Evolutionary conservation across 2,888 invertebrate species (phyloP), one percentile per base, ranked within the genome.

Genomic region (Platynereis dumerilii): DNA sequence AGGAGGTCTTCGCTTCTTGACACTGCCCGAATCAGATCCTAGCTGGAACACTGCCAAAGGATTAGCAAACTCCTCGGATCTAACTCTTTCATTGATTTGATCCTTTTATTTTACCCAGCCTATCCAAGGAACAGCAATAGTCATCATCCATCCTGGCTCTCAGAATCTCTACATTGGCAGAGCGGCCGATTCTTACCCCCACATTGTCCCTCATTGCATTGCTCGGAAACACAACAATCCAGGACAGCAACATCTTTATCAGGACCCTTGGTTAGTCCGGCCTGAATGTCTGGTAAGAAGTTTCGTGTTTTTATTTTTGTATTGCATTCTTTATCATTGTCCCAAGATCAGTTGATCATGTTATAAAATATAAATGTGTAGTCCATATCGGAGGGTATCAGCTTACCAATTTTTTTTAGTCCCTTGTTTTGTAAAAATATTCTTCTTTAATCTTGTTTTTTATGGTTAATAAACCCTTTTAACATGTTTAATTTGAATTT

Each of bases 71-170:
- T n/a, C n/a, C n/a, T n/a, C n/a, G n/a, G n/a, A n/a, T n/a, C n/a
- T n/a, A n/a, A n/a, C n/a, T n/a, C n/a, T n/a, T n/a, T n/a, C n/a
- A n/a, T n/a, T n/a, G n/a, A n/a, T n/a, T n/a, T n/a, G n/a, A n/a
- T n/a, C n/a, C n/a, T n/a, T n/a, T 20, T 48, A n/a, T 60, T 20
- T 55, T 52, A 59, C 55, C 15, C 57, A 68, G 68, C 68, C 66
- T 12, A 63, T 68, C 29, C 66, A 55, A 44, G 58, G 62, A 42
- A 74, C 74, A 26, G 75, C 80, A 34, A 76, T 82, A 20, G 76
- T 97, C 66, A 91, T 96, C n/a, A 94, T 96, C 64, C 96, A 96
- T 80, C 96, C 96, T 24, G 96, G 96, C 7, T 96, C 96, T 0
- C 88, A 92, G 57, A 91, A 93, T 83, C 87, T 96, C 27, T 87